A percentile compares a stretch with the other conserved stretches of the same genome.
Conservation (phyloP, 2,888 invertebrate genomes). For the Acleris laterana region DNA sequence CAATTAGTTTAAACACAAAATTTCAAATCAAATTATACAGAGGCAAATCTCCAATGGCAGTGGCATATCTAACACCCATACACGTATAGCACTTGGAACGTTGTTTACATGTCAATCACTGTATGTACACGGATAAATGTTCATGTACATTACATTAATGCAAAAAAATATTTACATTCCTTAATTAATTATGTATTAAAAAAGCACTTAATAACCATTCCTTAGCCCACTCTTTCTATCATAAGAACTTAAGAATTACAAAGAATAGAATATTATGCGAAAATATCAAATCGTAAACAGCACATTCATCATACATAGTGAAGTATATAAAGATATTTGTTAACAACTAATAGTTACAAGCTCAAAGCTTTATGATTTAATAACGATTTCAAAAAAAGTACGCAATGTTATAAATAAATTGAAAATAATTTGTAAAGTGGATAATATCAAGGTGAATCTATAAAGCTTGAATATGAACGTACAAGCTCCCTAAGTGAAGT, state of each 20-base stretch:
- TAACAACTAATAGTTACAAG: constrained; percentile 39
- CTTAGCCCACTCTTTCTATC: constrained; percentile 56
- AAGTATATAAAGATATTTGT: constrained; percentile 45
- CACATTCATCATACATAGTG: constrained; percentile 47
- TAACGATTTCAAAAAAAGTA: constrained; percentile 32
- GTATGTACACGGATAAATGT: constrained; percentile 70
- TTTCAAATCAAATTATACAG: constrained; percentile 46
- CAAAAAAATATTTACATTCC: constrained; percentile 80
- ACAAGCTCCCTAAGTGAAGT: constrained; percentile 66
- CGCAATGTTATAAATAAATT: constrained; percentile 39
- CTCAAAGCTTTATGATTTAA: constrained; percentile 32
- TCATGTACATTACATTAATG: constrained; percentile 72
- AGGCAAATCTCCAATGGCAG: constrained; percentile 68
- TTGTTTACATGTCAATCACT: constrained; percentile 66
- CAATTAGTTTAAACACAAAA: constrained; percentile 16
- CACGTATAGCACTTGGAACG: constrained; percentile 75
- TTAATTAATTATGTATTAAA: constrained; percentile 69
- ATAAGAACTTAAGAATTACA: constrained; percentile 46
- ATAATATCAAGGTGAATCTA: constrained; percentile 50
- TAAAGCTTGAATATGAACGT: constrained; percentile 62
- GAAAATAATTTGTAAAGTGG: constrained; percentile 49
- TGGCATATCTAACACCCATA: constrained; percentile 76
- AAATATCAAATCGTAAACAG: constrained; percentile 46
- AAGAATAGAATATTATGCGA: constrained; percentile 45
- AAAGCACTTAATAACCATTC: constrained; percentile 73